phyloP scores from a whole-genome alignment of 2,797 vertebrate genomes.

The Astyanax mexicanus region DNA sequence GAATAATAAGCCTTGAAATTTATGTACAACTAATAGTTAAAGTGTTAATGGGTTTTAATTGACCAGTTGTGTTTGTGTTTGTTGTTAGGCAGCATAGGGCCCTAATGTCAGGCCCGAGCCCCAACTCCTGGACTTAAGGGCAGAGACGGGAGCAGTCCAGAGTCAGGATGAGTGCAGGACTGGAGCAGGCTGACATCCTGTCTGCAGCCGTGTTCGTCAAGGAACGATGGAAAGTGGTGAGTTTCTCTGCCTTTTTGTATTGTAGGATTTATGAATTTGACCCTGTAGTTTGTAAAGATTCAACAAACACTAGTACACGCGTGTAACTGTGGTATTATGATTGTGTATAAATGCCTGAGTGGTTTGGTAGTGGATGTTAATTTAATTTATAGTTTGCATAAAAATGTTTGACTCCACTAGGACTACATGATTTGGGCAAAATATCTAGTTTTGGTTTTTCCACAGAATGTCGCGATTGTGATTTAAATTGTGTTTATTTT shows the following conservation, averaged over 20 bases:
- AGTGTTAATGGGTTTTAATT: neutral
- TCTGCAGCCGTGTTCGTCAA: conserved; percentile 93
- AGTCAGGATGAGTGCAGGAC: conserved; percentile 92
- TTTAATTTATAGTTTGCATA: too few relatives aligned
- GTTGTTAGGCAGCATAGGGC: conserved; percentile 57
- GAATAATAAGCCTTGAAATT: neutral
- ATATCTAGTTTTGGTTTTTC: too few relatives aligned
- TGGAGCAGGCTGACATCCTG: conserved; percentile 94
- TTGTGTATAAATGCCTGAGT: too few relatives aligned
- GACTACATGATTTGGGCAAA: too few relatives aligned
- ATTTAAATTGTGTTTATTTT: too few relatives aligned
- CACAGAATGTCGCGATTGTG: too few relatives aligned
- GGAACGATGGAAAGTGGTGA: conserved; percentile 99
- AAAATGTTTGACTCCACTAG: too few relatives aligned
- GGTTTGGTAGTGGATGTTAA: too few relatives aligned
- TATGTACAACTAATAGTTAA: neutral
- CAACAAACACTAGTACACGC: too few relatives aligned
- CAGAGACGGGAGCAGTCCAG: conserved; percentile 67
- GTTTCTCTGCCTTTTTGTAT: conserved; percentile 65
- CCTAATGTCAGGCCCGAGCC: conserved; percentile 70
- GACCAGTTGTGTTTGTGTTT: conserved; percentile 24
- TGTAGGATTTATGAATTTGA: neutral
- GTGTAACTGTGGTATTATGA: too few relatives aligned
- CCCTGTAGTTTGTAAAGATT: neutral
- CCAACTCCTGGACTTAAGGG: conserved; percentile 59